phyloP scores from a whole-genome alignment of 2,113 vertebrate species.

The Serinus canaria region DNA sequence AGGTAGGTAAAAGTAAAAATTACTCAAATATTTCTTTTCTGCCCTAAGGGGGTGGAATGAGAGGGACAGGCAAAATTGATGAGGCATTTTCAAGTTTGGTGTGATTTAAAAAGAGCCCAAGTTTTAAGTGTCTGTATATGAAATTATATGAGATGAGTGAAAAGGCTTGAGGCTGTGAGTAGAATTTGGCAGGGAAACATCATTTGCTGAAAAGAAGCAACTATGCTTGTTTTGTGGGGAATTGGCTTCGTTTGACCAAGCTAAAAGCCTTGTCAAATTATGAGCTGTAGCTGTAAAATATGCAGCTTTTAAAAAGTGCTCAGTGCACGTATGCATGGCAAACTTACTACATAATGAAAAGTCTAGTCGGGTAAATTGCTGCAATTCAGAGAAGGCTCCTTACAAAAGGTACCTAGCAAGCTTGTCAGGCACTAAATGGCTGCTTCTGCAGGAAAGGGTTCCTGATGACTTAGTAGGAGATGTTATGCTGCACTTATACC shows the following conservation, averaged over 20 bases:
- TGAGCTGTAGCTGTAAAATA: constrained; percentile 1
- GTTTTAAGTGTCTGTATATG: not conserved
- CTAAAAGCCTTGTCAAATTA: constrained; percentile 1
- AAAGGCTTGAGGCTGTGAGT: not conserved
- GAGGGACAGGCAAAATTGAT: not conserved
- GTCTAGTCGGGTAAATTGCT: constrained; percentile 26
- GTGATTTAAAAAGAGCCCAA: not conserved
- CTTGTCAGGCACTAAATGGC: not conserved
- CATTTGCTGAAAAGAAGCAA: not conserved
- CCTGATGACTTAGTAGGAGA: not conserved
- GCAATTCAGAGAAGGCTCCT: not conserved
- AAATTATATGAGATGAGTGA: constrained; percentile 7
- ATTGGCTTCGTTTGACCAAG: not conserved
- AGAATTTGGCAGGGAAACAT: constrained; percentile 6
- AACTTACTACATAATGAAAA: constrained; percentile 9
- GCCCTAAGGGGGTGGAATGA: not conserved
- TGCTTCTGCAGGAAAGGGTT: not conserved
- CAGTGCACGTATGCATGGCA: not conserved
- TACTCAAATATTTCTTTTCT: not conserved
- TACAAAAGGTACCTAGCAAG: not conserved
- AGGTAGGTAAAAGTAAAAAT: not conserved
- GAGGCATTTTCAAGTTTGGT: not conserved
- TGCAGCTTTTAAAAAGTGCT: not conserved
- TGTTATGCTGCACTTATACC: not conserved
- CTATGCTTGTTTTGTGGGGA: not conserved